Base-by-base conservation (phyloP, 2,888 invertebrate species). In the Colostygia pectinataria region DNA sequence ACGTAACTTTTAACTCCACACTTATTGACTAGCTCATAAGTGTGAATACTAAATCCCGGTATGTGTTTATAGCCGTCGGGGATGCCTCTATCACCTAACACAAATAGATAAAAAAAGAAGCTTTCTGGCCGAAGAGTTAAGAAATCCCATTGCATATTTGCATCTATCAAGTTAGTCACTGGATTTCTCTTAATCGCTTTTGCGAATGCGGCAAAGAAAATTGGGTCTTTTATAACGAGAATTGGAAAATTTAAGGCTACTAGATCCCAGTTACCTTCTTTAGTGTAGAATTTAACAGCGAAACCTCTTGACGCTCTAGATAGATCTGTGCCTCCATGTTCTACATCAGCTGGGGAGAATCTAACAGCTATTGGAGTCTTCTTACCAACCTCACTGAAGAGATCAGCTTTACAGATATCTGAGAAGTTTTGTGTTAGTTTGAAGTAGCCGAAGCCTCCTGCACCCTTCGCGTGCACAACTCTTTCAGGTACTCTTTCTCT, bases 171-270 rank as follows among this genome's bases (percentile, higher is more conserved):
- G 74, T 96, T 94, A 0, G 96, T 96, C 10, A 92, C 93, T 0
- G 98, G 98, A 78, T 98, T 98, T 57, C 97, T 91, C 79, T 98
- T 98, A 74, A 97, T 97, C 0, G 97, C 96, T 77, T 98, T 96
- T 57, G 98, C 96, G 70, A 98, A 97, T 63, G 95, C 95, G 3
- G 97, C 95, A 80, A 98, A 98, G 24, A 95, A 83, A 2, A 95
- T 80, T 0, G 97, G 96, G 80, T 98, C 98, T 52, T 97, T 93
- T 68, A 97, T 93, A 75, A 96, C 96, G 84, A 96, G 97, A 61
- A 97, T 94, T 0, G 97, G 97, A 0, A 95, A 96, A 77, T 96
- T 97, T 69, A 95, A 94, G 2, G 97, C 97, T 9, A 96, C 96
- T 50, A 97, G 86, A 84, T 98, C 98, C 94, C 97, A 97, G 62